phyloP scores from a whole-genome alignment of 2,888 invertebrate species.

The Troglohyphantes excavatus region DNA sequence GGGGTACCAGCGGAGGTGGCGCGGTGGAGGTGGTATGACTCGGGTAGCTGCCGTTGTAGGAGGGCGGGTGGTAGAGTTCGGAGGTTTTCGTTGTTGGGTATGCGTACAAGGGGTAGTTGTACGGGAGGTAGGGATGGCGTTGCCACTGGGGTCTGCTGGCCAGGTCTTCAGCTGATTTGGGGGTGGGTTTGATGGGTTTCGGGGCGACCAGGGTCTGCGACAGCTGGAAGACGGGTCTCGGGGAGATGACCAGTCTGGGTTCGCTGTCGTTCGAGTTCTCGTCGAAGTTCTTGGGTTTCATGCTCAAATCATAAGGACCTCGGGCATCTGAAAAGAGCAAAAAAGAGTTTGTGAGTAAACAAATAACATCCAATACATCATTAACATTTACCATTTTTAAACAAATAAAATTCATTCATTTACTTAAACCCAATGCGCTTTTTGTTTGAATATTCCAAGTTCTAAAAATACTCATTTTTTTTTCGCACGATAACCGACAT shows the following conservation, averaged over 20 bases:
- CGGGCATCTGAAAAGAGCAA: slow-evolving; percentile 58
- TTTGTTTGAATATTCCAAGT: too few relatives aligned
- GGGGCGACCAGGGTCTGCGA: slow-evolving; percentile 63
- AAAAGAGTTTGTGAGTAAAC: neutral
- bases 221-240: slow-evolving; percentile 33
- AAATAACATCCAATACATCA: too few relatives aligned
- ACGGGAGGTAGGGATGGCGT: slow-evolving; percentile 62
- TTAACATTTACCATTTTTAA: too few relatives aligned
- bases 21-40: slow-evolving; percentile 39
- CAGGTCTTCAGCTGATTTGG: slow-evolving; percentile 61
- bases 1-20: slow-evolving; percentile 71
- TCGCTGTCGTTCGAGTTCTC: slow-evolving; percentile 62
- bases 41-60: neutral
- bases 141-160: slow-evolving; percentile 51
- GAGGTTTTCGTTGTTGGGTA: slow-evolving; percentile 43
- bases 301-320: slow-evolving; percentile 77
- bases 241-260: slow-evolving; percentile 35
- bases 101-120: slow-evolving; percentile 65
- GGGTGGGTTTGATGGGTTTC: slow-evolving; percentile 71
- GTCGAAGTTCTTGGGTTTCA: slow-evolving; percentile 71
- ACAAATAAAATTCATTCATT: too few relatives aligned
- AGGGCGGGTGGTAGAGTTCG: slow-evolving; percentile 49
- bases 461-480: neutral
- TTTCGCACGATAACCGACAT: neutral
- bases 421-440: too few relatives aligned